Conservation (phyloP, 2,113 vertebrate genomes). For the Otis tarda region DNA sequence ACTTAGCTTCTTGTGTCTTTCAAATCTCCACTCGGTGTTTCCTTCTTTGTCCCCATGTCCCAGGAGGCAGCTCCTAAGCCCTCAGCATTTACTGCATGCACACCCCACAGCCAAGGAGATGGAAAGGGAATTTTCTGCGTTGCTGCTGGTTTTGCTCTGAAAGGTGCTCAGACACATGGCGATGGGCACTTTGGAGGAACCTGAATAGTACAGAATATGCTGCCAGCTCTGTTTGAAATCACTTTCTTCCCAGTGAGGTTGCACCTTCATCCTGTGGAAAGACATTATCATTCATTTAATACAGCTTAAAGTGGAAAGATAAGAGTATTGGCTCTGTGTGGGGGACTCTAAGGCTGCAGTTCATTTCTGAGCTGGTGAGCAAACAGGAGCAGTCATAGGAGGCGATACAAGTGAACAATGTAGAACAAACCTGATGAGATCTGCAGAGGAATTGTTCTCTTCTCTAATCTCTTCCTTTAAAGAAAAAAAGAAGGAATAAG, state of each 20-base stretch:
- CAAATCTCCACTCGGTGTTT: background rate
- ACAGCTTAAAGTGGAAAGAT: constrained; percentile 5
- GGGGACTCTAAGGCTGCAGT: background rate
- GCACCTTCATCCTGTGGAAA: background rate
- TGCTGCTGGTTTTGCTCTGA: background rate
- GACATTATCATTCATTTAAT: constrained; percentile 23
- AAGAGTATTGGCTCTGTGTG: constrained; percentile 15
- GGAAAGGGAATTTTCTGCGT: background rate
- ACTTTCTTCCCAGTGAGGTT: background rate
- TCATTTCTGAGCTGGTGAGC: constrained; percentile 14
- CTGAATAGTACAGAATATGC: background rate
- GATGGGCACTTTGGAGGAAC: background rate
- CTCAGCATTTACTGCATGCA: background rate
- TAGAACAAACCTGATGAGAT: constrained; percentile 26
- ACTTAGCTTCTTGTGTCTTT: background rate
- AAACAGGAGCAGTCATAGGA: constrained; percentile 25
- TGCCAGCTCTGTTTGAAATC: background rate
- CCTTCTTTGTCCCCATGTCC: background rate
- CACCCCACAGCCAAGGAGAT: background rate
- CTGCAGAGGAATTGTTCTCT: background rate
- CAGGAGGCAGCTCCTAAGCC: background rate
- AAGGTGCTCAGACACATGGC: background rate
- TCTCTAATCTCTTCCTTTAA: constrained; percentile 26
- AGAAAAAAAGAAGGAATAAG: constrained; percentile 5
- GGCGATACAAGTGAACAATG: background rate